These are phyloP conservation scores for Pharmacophagus antenor DNA, from an alignment of 2,888 invertebrate species.

Conservation along the genomic window DNA sequence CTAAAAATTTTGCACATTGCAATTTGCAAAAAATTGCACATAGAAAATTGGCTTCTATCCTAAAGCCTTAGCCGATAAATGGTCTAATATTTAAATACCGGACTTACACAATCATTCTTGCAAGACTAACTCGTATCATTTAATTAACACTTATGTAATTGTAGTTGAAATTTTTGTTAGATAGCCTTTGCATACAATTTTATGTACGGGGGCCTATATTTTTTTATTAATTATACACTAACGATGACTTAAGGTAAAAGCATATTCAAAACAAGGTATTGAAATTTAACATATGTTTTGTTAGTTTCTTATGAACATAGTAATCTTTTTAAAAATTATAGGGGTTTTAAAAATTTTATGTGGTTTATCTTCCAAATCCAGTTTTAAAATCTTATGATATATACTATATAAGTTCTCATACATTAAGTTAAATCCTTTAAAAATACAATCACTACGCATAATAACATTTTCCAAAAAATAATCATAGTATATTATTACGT, in stretches of 20 bases:
- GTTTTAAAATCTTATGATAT: not conserved
- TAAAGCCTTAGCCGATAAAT: conserved; percentile 5
- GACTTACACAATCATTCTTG: conserved; percentile 10
- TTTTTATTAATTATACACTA: not conserved
- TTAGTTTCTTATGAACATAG: not conserved
- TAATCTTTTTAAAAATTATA: too few relatives aligned
- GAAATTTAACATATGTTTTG: not conserved
- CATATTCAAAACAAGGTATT: not conserved
- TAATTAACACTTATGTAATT: conserved; percentile 9
- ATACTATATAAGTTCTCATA: not conserved
- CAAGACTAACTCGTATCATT: conserved; percentile 18
- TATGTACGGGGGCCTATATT: not conserved
- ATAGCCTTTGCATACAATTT: not conserved
- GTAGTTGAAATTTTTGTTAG: not conserved
- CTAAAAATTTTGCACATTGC: not conserved
- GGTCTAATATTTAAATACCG: conserved; percentile 14
- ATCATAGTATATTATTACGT: not conserved
- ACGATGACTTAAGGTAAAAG: not conserved
- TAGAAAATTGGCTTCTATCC: conserved; percentile 3
- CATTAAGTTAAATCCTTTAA: not conserved
- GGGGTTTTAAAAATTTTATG: not conserved
- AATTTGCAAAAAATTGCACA: not conserved
- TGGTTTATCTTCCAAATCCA: not conserved
- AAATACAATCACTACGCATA: not conserved
- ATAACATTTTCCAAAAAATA: not conserved